A percentile compares a stretch with the other conserved stretches of the same genome.
These are phyloP conservation scores for Anarsia innoxiella DNA, from an alignment of 2,888 invertebrate genomes.

Conservation along the genomic window DNA sequence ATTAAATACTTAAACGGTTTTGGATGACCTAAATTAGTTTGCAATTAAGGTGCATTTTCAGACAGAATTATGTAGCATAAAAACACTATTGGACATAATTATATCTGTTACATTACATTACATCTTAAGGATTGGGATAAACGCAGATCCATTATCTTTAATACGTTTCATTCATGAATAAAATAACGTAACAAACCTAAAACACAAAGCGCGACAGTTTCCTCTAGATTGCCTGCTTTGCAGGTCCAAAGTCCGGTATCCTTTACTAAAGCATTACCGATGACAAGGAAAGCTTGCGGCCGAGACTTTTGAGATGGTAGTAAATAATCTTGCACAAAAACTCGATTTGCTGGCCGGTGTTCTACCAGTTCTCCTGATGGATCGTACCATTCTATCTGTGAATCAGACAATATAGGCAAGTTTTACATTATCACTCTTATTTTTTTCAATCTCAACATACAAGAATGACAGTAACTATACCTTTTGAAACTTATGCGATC, in stretches of 20 bases:
- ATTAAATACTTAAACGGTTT: too few species aligned
- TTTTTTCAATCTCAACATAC: too few species aligned
- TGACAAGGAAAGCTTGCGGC: slow-evolving; percentile 32
- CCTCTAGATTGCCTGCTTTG: slow-evolving; percentile 31
- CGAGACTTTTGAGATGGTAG: slow-evolving; percentile 28
- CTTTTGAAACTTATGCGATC: slow-evolving; percentile 40
- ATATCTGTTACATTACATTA: too few species aligned
- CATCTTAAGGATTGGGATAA: too few species aligned
- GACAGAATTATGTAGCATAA: too few species aligned
- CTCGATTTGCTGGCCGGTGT: slow-evolving; percentile 29
- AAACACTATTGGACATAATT: too few species aligned
- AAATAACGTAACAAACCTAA: slow-evolving; percentile 42
- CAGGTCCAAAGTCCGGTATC: slow-evolving; percentile 53
- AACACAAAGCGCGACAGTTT: slow-evolving; percentile 42
- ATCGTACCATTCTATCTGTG: slow-evolving; percentile 52
- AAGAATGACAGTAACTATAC: slow-evolving; percentile 47
- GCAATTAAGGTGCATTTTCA: too few species aligned
- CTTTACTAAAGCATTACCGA: slow-evolving; percentile 31
- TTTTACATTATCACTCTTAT: too few species aligned
- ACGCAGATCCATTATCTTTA: too few species aligned
- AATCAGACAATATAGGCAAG: slow-evolving; percentile 2
- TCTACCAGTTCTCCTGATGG: slow-evolving; percentile 37
- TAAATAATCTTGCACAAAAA: slow-evolving; percentile 45
- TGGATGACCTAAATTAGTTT: too few species aligned
- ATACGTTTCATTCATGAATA: too few species aligned